Percentiles rank a stretch among this genome's conserved stretches.
phyloP scores from a whole-genome alignment of 2,797 vertebrate genomes.

The Cyprinodon diabolis region DNA sequence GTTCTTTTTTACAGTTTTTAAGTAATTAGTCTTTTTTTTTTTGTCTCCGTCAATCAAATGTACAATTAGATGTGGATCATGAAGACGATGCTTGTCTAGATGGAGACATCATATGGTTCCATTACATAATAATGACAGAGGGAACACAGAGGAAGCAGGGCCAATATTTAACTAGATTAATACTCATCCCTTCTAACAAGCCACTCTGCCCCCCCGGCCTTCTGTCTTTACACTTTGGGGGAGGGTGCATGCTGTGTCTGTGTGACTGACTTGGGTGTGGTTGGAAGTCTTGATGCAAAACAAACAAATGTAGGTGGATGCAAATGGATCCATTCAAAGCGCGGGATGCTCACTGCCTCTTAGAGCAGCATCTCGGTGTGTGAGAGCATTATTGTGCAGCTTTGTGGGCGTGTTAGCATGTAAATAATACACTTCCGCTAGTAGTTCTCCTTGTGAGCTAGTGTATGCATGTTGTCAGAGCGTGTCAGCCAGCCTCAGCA shows the following conservation, averaged over 20 bases:
- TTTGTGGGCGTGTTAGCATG: slow-evolving; percentile 54
- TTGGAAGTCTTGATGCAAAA: slow-evolving; percentile 30
- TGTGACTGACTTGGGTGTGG: slow-evolving; percentile 45
- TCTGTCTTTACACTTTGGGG: slow-evolving; percentile 61
- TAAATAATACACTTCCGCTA: slow-evolving; percentile 63
- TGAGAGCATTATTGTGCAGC: slow-evolving; percentile 35
- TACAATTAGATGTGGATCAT: background rate
- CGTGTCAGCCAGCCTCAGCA: slow-evolving; percentile 73
- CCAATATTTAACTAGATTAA: slow-evolving; percentile 7
- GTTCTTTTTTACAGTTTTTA: background rate
- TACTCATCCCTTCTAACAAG: slow-evolving; percentile 27
- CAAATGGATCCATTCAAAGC: slow-evolving; percentile 5
- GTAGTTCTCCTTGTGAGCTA: slow-evolving; percentile 25
- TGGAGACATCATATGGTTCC: background rate
- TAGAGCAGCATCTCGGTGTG: slow-evolving; percentile 46
- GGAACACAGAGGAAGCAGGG: background rate
- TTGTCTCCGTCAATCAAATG: background rate
- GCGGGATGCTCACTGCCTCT: slow-evolving; percentile 25
- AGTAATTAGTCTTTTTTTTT: background rate
- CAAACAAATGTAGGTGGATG: slow-evolving; percentile 14
- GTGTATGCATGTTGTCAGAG: slow-evolving; percentile 31
- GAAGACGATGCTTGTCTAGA: too few relatives aligned
- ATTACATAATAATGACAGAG: background rate
- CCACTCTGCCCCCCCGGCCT: slow-evolving; percentile 11
- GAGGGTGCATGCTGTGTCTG: slow-evolving; percentile 28